A percentile compares a stretch with the other conserved stretches of the same genome.
These are phyloP conservation scores for Orchestes rusci DNA, from an alignment of 2,888 invertebrate genomes.

Conservation along the genomic window DNA sequence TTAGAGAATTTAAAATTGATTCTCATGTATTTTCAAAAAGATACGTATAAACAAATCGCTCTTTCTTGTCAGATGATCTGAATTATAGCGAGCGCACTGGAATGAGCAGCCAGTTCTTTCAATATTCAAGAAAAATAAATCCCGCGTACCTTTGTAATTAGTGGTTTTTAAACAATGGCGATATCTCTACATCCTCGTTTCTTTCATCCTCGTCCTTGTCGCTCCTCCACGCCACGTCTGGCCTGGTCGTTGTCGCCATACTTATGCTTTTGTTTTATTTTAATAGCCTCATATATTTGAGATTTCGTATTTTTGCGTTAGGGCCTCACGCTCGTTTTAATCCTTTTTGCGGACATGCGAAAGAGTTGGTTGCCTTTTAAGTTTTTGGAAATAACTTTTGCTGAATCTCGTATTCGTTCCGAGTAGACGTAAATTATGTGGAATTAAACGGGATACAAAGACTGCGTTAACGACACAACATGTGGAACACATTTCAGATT, in stretches of 20 bases:
- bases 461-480: conserved; percentile 16
- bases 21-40: too few relatives aligned
- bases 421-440: conserved; percentile 16
- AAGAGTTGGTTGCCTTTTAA: conserved; percentile 13
- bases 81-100: conserved; percentile 44
- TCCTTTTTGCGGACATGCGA: conserved; percentile 14
- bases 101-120: conserved; percentile 41
- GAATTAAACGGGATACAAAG: conserved; percentile 22
- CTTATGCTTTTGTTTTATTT: conserved; percentile 36
- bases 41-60: conserved; percentile 20
- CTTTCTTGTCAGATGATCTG: conserved; percentile 41
- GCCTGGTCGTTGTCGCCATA: conserved; percentile 31
- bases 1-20: too few relatives aligned
- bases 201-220: conserved; percentile 21
- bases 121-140: conserved; percentile 47
- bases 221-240: conserved; percentile 22
- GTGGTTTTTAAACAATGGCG: conserved; percentile 45
- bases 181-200: conserved; percentile 34
- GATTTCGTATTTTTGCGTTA: conserved; percentile 23
- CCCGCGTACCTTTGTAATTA: conserved; percentile 43
- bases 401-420: conserved; percentile 3
- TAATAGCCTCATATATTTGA: conserved; percentile 35
- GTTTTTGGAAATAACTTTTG: conserved; percentile 17
- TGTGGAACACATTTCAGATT: conserved; percentile 23
- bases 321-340: conserved; percentile 12